Evolutionary conservation across 2,113 vertebrate species (phyloP).

Genomic region (Ramphastos sulfuratus): DNA sequence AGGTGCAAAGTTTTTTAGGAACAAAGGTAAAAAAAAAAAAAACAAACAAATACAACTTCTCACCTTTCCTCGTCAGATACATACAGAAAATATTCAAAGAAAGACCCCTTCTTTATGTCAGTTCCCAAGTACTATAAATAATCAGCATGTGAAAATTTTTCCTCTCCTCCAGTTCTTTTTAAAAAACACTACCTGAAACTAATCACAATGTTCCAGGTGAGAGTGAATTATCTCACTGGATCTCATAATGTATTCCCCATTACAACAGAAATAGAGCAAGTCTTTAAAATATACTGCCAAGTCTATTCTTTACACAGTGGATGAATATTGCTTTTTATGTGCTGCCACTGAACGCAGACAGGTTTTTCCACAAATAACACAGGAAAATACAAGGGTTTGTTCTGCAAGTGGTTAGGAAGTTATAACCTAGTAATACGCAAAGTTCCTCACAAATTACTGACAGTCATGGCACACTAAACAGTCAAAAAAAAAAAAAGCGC

Average conservation of each 20-base stretch:
- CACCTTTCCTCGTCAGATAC: no score
- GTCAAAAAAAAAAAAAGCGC: background rate
- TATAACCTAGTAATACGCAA: background rate
- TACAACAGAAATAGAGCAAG: background rate
- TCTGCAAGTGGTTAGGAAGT: background rate
- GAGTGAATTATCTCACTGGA: background rate
- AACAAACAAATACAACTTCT: background rate
- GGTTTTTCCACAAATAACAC: background rate
- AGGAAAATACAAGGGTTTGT: background rate
- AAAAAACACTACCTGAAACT: background rate
- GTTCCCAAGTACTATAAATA: background rate
- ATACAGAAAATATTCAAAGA: no score
- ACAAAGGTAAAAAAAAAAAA: background rate
- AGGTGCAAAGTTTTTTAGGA: background rate
- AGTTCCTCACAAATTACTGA: background rate
- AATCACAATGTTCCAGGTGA: background rate
- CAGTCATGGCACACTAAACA: background rate
- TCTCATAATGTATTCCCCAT: background rate
- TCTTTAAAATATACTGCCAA: background rate
- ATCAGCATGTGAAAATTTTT: background rate
- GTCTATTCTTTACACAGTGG: background rate
- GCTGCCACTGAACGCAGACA: background rate
- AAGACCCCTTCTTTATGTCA: background rate
- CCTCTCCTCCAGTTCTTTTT: background rate
- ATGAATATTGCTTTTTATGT: background rate